These are phyloP conservation scores for Chironomus striatipennis DNA, from an alignment of 1,140 invertebrate genomes.

Conservation along the genomic window DNA sequence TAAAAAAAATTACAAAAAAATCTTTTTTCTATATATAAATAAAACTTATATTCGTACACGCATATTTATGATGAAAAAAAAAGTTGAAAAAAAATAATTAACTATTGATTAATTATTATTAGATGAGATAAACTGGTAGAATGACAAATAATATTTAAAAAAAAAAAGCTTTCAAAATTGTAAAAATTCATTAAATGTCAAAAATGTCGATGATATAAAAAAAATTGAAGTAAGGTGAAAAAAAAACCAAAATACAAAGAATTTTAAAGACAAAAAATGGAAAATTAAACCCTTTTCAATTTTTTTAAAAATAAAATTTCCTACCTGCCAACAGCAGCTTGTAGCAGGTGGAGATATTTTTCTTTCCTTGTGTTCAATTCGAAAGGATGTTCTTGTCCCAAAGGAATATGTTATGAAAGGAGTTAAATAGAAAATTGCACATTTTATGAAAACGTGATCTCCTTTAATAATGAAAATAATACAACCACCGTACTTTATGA, in stretches of 20 bases:
- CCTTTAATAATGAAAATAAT: background rate
- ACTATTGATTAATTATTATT: background rate
- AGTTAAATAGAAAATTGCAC: background rate
- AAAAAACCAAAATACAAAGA: background rate
- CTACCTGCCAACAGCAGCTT: background rate
- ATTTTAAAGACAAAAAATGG: background rate
- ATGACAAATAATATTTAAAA: slow-evolving; percentile 15
- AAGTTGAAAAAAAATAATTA: background rate
- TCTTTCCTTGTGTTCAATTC: background rate
- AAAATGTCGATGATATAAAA: background rate
- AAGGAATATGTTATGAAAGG: background rate
- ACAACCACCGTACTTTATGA: slow-evolving; percentile 1
- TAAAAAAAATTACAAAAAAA: background rate
- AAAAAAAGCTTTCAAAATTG: slow-evolving; percentile 22
- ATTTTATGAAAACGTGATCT: background rate
- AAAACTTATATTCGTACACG: slow-evolving; percentile 4
- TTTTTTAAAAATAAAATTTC: background rate
- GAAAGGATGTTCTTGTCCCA: background rate
- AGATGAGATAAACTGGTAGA: slow-evolving; percentile 9
- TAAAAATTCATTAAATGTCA: slow-evolving; percentile 9
- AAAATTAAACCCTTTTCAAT: background rate
- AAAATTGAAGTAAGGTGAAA: background rate
- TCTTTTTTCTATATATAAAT: background rate
- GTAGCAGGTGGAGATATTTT: background rate
- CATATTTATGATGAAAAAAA: slow-evolving; percentile 12